Evolutionary conservation across 2,113 vertebrate genomes (phyloP).

Genomic region (Neodontobutis hainanensis): DNA sequence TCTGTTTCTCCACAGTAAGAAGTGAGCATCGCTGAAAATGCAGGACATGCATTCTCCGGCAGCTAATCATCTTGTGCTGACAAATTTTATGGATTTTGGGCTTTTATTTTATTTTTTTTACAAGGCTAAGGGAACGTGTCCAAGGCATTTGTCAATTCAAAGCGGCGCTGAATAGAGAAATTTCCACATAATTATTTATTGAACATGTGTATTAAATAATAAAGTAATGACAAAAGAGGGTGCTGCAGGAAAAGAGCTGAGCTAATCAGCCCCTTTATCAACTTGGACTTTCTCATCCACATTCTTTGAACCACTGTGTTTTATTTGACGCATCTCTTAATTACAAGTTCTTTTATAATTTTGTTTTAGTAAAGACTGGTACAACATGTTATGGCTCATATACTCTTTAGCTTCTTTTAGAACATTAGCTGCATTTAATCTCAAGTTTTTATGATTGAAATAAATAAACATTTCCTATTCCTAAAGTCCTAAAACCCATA

Average conservation of each 20-base stretch:
- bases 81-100: conserved; percentile 28
- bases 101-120: conserved; percentile 5
- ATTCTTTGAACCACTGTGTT: no score
- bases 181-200: conserved; percentile 27
- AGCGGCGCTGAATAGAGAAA: conserved; percentile 3
- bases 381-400: no score
- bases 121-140: background rate
- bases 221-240: background rate
- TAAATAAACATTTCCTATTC: no score
- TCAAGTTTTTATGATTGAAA: no score
- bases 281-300: no score
- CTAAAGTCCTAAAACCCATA: no score
- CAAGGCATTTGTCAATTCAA: conserved; percentile 5
- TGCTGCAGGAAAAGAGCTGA: background rate
- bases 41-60: conserved; percentile 29
- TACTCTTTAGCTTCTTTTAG: no score
- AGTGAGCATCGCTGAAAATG: conserved; percentile 28
- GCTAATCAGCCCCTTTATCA: conserved; percentile 27
- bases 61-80: conserved; percentile 39
- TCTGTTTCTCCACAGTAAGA: conserved; percentile 28
- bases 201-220: background rate
- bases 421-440: no score
- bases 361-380: no score
- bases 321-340: no score
- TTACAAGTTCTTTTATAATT: no score